A percentile compares a stretch with the other conserved stretches of the same genome.
These are phyloP conservation scores for Herminia tarsipennalis DNA, from an alignment of 2,888 invertebrate species.

Conservation along the genomic window DNA sequence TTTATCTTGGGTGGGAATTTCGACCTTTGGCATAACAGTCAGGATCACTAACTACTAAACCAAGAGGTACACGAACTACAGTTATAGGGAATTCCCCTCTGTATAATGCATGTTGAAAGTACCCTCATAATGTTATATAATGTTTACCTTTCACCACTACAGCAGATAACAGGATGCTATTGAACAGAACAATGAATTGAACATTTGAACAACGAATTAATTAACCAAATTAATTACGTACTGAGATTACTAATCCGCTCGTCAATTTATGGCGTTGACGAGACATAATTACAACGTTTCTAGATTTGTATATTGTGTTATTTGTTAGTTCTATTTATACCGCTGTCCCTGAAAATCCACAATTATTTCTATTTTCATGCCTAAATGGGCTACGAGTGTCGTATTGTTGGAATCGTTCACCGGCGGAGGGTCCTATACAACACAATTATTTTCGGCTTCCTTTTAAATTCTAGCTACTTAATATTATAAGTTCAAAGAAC, in stretches of 20 bases:
- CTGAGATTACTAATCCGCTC: slow-evolving; percentile 4
- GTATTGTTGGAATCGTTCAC: too few species aligned
- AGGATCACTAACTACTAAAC: too few species aligned
- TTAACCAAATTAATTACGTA: slow-evolving; percentile 6
- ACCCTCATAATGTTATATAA: not conserved
- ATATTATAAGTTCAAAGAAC: too few species aligned
- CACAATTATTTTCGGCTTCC: too few species aligned
- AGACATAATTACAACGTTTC: not conserved
- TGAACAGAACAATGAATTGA: slow-evolving; percentile 4
- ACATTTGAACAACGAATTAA: slow-evolving; percentile 14
- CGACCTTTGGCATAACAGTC: too few species aligned
- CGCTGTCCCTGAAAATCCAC: not conserved
- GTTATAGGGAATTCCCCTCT: too few species aligned
- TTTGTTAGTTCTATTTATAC: not conserved
- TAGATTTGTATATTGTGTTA: not conserved
- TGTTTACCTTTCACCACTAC: not conserved
- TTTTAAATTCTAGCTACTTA: too few species aligned
- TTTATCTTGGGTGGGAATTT: too few species aligned
- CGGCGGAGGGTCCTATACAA: too few species aligned
- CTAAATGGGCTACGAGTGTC: too few species aligned
- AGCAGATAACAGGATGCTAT: slow-evolving; percentile 1
- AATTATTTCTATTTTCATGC: too few species aligned
- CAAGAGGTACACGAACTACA: too few species aligned
- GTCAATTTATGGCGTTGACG: slow-evolving; percentile 6
- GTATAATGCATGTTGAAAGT: not conserved